Base-by-base conservation (phyloP, 1,140 invertebrate species). In the Diorhabda elongata region DNA sequence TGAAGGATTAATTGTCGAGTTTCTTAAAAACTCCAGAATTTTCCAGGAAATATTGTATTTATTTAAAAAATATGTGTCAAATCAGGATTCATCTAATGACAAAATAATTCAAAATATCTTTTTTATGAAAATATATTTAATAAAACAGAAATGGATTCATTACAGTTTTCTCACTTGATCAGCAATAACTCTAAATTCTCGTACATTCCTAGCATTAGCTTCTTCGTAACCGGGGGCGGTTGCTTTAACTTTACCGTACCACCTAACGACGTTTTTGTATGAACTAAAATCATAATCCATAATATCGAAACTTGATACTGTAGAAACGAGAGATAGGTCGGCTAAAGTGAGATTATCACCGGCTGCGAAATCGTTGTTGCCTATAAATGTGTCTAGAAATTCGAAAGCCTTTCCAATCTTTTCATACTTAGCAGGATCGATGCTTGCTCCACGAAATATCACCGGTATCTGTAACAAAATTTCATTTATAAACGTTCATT, bases 291-390 rank as follows among this genome's bases (percentile, higher is more conserved):
- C 86, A 67, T 89, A 87, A 9, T 86, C 85, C 4, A 87, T 82
- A 3, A 85, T 87, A 82, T 93, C 87, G 69, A 85, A 84, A 63
- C 87, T 90, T 42, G 89, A 87, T 8, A 92, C 82, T 2, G 83
- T 82, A 5, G 87, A 83, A 6, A 87, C 78, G 45, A 91, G 71
- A 11, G 85, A 75, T 9, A 91, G 81, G 76, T 92, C 92, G 5
- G 92, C 92, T 6, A 94, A 78, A 41, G 92, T 93, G 9, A 93
- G 79, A 26, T 83, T 84, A 67, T 87, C 82, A 7, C 90, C 90
- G 5, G 90, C 90, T 2, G 82, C 87, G 77, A 86, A 92, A 58
- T 85, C 83, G 71, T 87, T 82, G 0, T 84, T 86, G 61, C 89
- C 86, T 42, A 93, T 80, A 80, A 91, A 90, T 3, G 78, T 85